These are phyloP conservation scores for Pogonophryne albipinna DNA, from an alignment of 2,797 vertebrate species.

Conservation along the genomic window DNA sequence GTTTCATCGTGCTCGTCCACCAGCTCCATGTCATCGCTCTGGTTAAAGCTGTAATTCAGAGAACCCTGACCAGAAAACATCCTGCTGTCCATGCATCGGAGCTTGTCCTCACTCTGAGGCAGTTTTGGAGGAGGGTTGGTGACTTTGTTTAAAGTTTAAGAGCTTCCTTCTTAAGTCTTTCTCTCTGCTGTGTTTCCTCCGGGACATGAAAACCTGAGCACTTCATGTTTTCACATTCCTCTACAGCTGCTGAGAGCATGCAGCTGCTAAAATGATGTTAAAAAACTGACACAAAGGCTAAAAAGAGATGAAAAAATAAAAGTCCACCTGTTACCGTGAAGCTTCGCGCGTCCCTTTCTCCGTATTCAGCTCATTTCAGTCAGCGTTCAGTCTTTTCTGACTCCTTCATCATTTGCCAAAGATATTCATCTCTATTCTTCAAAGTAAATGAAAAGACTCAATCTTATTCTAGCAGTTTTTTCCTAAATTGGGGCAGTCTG, in stretches of 20 bases:
- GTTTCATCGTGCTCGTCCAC: conserved; percentile 58
- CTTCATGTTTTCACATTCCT: conserved; percentile 28
- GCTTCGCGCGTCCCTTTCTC: conserved; percentile 14
- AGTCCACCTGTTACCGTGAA: conserved; percentile 53
- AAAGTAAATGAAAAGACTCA: neutral
- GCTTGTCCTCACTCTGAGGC: conserved; percentile 31
- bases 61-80: conserved; percentile 77
- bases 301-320: neutral
- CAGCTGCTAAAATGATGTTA: neutral
- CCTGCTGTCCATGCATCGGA: conserved; percentile 64
- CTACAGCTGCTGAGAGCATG: neutral
- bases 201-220: neutral
- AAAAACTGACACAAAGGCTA: neutral
- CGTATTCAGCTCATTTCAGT: neutral
- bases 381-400: neutral
- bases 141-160: conserved; percentile 52
- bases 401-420: neutral
- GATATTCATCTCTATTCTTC: neutral
- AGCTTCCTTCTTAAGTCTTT: conserved; percentile 8
- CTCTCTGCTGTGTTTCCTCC: conserved; percentile 17
- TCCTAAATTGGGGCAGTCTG: neutral
- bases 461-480: neutral
- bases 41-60: conserved; percentile 83
- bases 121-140: neutral
- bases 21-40: conserved; percentile 76